Percentiles rank a stretch among this genome's conserved stretches.
phyloP scores from a whole-genome alignment of 2,113 vertebrate genomes.

The Odocoileus virginianus region DNA sequence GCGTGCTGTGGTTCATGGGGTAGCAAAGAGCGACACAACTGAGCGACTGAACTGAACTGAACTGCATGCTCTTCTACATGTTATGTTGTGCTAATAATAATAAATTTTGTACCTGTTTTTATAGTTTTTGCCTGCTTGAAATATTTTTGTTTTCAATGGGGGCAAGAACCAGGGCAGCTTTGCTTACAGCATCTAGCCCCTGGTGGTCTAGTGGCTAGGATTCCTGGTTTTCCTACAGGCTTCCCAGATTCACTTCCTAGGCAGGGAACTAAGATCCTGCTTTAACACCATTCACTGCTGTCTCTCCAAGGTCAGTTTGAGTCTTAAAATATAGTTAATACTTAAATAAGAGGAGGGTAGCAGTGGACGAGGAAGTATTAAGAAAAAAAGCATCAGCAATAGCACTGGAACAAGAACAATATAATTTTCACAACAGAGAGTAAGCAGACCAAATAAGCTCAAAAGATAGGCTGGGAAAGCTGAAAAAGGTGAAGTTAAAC shows the following conservation, averaged over 20 bases:
- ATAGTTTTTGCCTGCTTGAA: neutral
- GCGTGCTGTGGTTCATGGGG: too few relatives aligned
- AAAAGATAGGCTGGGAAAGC: neutral
- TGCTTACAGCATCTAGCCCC: neutral
- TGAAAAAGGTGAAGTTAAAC: neutral
- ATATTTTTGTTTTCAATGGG: neutral
- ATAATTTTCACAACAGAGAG: neutral
- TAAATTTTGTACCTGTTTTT: neutral
- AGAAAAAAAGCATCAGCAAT: neutral
- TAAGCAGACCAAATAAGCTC: neutral
- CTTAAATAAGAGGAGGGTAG: neutral
- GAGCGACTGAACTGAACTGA: too few relatives aligned
- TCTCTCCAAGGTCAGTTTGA: neutral
- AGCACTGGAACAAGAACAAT: neutral
- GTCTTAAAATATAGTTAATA: neutral
- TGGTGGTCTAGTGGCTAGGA: neutral
- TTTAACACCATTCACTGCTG: neutral
- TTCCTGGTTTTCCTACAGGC: neutral
- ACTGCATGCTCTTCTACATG: neutral
- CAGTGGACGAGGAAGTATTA: neutral
- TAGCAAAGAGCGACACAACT: too few relatives aligned
- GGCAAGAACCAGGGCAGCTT: neutral
- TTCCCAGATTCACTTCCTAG: neutral
- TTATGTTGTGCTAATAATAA: neutral
- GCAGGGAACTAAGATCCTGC: neutral